Evolutionary conservation across 2,888 invertebrate genomes (phyloP).

Genomic region (Copidosoma aretas): DNA sequence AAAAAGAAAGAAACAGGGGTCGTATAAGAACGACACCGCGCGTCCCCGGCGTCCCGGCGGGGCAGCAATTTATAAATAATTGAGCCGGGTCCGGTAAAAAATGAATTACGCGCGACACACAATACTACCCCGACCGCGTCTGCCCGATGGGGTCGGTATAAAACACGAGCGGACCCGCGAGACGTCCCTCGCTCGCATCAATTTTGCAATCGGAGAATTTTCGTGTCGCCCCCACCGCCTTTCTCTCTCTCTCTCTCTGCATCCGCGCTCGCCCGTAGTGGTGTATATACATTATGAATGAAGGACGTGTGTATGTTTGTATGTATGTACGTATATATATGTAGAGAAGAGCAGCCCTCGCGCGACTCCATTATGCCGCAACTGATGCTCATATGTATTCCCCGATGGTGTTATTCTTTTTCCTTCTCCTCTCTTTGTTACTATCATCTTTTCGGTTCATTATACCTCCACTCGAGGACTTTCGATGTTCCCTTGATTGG

Average conservation of each 20-base stretch:
- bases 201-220: slow-evolving; percentile 64
- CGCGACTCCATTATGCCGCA: slow-evolving; percentile 1
- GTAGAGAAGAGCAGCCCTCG: too few species aligned
- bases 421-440: background rate
- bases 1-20: background rate
- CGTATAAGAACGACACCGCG: slow-evolving; percentile 19
- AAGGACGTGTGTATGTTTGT: too few species aligned
- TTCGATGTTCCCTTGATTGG: too few species aligned
- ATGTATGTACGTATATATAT: too few species aligned
- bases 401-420: too few species aligned
- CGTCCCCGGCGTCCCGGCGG: slow-evolving; percentile 50
- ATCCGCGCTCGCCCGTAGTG: slow-evolving; percentile 35
- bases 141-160: slow-evolving; percentile 49
- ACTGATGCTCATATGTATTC: too few species aligned
- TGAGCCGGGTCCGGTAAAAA: slow-evolving; percentile 63
- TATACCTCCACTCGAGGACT: too few species aligned
- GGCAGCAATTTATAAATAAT: slow-evolving; percentile 64
- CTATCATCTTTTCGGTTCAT: too few species aligned
- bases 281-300: slow-evolving; percentile 52
- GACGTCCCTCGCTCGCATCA: slow-evolving; percentile 56
- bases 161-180: slow-evolving; percentile 60
- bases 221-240: slow-evolving; percentile 55
- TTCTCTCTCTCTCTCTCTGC: background rate
- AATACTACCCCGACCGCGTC: slow-evolving; percentile 56
- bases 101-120: slow-evolving; percentile 62